phyloP scores from a whole-genome alignment of 2,797 vertebrate genomes.

The Melanotaenia trifasciata region DNA sequence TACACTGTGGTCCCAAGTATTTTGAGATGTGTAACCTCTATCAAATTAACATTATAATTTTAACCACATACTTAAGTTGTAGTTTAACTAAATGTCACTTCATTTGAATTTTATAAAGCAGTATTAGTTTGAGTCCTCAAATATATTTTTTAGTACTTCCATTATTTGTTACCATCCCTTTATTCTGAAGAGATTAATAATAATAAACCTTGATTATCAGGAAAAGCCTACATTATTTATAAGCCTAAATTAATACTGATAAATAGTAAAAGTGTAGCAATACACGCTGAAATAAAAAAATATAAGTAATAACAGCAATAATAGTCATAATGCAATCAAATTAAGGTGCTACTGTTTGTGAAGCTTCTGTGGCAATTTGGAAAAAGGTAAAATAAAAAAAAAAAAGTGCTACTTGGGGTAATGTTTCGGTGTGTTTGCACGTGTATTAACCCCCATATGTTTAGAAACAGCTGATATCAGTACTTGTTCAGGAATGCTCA shows the following conservation, averaged over 20 bases:
- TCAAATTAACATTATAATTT: not conserved
- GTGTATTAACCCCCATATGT: constrained; percentile 30
- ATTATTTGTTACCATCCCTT: not conserved
- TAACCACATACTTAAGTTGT: not conserved
- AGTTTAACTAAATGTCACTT: not conserved
- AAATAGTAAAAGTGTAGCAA: not conserved
- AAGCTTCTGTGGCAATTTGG: not conserved
- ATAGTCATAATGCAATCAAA: not conserved
- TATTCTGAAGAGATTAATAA: not conserved
- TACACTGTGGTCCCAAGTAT: not conserved
- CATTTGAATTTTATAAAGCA: not conserved
- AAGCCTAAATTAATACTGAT: not conserved
- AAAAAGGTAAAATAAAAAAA: not conserved
- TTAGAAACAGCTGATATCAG: constrained; percentile 24
- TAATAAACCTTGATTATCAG: not conserved
- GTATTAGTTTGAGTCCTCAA: not conserved
- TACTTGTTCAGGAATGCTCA: constrained; percentile 13
- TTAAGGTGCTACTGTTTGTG: not conserved
- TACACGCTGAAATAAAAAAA: not conserved
- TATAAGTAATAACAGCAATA: not conserved
- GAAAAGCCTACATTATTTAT: not conserved
- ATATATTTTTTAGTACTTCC: not conserved
- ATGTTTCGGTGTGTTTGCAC: constrained; percentile 27
- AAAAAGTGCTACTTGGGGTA: not conserved
- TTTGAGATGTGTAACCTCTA: not conserved